Base-by-base conservation (phyloP, 1,140 invertebrate genomes). In the Heterodera carotae region DNA sequence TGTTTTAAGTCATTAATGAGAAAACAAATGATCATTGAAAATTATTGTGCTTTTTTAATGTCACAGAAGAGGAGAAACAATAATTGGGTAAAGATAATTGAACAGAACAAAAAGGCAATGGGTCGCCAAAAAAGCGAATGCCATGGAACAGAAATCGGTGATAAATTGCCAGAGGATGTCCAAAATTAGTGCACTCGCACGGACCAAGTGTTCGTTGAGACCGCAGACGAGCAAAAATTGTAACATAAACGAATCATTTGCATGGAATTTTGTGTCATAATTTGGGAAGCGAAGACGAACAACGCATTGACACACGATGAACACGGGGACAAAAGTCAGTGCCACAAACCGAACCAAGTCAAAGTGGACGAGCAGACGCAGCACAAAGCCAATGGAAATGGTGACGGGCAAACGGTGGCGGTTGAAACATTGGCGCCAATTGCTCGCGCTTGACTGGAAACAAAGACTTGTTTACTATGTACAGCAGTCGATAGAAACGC, bases 181-280 rank as follows among this genome's bases (percentile, higher is more conserved):
- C 27, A 78, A 34, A 27, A 67, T n/a, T 18, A 78, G 59, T 5
- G 69, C 77, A 33, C 53, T 22, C 39, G 48, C 77, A 31, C 27
- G n/a, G 1, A 80, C 77, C 25, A 74, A 43, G 8, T 43, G 43
- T 74, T 80, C 71, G 70, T 80, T 79, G 18, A 77, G 64, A 27
- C 77, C 77, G 27, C 48, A 62, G 43, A 79, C 79, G 25, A 80
- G 68, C 43, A 80, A 70, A 53, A 68, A 64, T 56, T 80, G 80
- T 1, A 80, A 59, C 15, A 64, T 29, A 36, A 67, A 75, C 79
- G 64, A 78, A 43, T 33, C 36, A 39, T 10, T 29, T n/a, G 25
- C 59, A 72, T 18, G 66, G 29, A 6, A 27, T n/a, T n/a, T n/a
- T 36, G 25, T 78, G 59, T n/a, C 60, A 53, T 15, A 56, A 34